Evolutionary conservation across 2,888 invertebrate species (phyloP), one percentile per base, ranked within the genome.

Genomic region (Xanthia togata): DNA sequence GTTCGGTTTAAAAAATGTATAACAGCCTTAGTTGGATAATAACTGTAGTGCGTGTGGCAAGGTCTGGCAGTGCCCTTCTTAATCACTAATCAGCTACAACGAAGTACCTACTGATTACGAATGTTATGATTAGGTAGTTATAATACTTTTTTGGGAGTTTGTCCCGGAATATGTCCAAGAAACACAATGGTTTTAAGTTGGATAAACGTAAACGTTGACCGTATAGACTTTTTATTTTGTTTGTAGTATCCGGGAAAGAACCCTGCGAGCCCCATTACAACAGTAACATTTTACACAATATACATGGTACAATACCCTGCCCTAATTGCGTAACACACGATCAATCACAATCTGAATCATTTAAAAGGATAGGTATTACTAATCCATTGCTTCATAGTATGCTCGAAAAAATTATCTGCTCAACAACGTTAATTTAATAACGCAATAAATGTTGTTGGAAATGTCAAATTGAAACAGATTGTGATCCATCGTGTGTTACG

Each of bases 161-260:
- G 31, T 74, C 14, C 60, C 20, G n/a, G 20, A 31, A 53, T 20
- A 62, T 41, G 17, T 3, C 31, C 31, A 50, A 14, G 8, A 17
- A 53, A 38, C 8, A 8, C 20, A 59, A 26, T 35, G 8, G 14
- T 59, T 57, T 59, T 70, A 6, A 26, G 35, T 44, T 26, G 47
- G 35, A 59, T 23, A 59, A 44, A 35, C 35, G n/a, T n/a, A n/a
- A n/a, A n/a, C 23, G 35, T 23, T 38, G 11, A 38, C 11, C 68
- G 38, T 26, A 67, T 5, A 38, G 3, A 41, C 23, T 63, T 63
- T 62, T 63, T 55, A 55, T 44, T 62, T 23, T 53, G 53, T 73
- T 63, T 73, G 47, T 47, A 26, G 11, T 38, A 73, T 53, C 9
- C 17, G 55, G 73, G 47, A 73, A 35, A 55, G 53, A 57, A 64